Evolutionary conservation across 2,888 invertebrate genomes (phyloP).

Genomic region (Drosophila paranaensis): DNA sequence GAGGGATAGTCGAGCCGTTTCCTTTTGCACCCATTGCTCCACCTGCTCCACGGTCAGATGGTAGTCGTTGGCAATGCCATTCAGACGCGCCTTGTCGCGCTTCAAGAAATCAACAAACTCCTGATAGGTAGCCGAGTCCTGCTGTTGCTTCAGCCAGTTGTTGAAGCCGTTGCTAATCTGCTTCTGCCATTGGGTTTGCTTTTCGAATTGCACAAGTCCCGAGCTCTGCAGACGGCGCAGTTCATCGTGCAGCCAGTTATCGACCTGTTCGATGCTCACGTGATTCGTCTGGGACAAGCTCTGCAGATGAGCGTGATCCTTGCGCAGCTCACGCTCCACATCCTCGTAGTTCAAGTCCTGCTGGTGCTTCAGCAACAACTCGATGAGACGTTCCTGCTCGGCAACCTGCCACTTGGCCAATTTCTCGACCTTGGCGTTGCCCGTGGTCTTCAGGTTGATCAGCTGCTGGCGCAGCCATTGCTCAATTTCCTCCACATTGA

Average conservation of each 20-base stretch:
- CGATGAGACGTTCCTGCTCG: constrained; percentile 80
- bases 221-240: constrained; percentile 70
- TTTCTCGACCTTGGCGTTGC: constrained; percentile 78
- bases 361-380: constrained; percentile 78
- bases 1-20: constrained; percentile 75
- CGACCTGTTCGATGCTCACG: constrained; percentile 77
- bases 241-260: constrained; percentile 78
- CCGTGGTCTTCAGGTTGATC: constrained; percentile 78
- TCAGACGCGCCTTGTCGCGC: constrained; percentile 73
- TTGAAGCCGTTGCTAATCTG: constrained; percentile 76
- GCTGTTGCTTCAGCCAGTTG: constrained; percentile 74
- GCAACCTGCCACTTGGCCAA: constrained; percentile 81
- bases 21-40: constrained; percentile 81
- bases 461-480: constrained; percentile 81
- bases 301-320: constrained; percentile 71
- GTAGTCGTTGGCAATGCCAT: constrained; percentile 76
- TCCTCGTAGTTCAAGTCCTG: constrained; percentile 72
- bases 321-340: constrained; percentile 72
- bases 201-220: constrained; percentile 73
- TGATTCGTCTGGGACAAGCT: constrained; percentile 77
- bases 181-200: constrained; percentile 80
- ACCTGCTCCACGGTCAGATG: constrained; percentile 81
- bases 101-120: constrained; percentile 76
- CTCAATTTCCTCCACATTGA: constrained; percentile 82
- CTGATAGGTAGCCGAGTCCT: constrained; percentile 68